Conservation (phyloP, 2,888 invertebrate genomes). For the Cactoblastis cactorum region DNA sequence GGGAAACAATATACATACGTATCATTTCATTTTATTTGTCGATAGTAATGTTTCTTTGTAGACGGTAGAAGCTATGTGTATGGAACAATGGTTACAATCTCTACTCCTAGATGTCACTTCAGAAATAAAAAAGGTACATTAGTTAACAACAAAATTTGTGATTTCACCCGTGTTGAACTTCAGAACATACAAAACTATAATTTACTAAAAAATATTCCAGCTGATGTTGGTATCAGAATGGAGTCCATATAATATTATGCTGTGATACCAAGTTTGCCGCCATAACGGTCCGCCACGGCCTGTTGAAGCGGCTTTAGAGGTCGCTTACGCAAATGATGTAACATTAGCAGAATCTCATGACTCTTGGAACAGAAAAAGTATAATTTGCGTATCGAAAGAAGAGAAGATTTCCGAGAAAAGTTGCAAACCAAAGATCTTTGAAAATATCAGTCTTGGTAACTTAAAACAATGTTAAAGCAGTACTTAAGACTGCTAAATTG, state of each 20-base stretch:
- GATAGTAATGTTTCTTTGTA: too few species aligned
- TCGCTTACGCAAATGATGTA: neutral
- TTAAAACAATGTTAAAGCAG: neutral
- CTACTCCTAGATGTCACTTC: too few species aligned
- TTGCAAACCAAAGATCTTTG: neutral
- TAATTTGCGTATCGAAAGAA: neutral
- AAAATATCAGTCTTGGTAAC: neutral
- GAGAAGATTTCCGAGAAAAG: neutral
- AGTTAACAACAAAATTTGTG: too few species aligned
- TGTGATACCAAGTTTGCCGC: neutral
- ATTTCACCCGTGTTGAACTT: too few species aligned
- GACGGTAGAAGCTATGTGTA: too few species aligned
- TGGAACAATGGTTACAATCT: too few species aligned
- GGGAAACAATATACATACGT: too few species aligned
- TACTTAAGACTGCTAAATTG: too few species aligned
- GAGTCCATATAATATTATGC: neutral
- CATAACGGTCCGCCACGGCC: conserved; percentile 4
- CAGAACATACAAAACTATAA: too few species aligned
- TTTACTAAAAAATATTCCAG: neutral
- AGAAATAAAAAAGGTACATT: too few species aligned
- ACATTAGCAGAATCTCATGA: neutral
- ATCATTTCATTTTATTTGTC: too few species aligned
- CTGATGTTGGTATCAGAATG: too few species aligned
- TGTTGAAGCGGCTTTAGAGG: neutral
- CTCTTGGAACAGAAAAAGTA: neutral